Base-by-base conservation (phyloP, 92 coral and sea anemone genomes). In the Desmophyllum pertusum region DNA sequence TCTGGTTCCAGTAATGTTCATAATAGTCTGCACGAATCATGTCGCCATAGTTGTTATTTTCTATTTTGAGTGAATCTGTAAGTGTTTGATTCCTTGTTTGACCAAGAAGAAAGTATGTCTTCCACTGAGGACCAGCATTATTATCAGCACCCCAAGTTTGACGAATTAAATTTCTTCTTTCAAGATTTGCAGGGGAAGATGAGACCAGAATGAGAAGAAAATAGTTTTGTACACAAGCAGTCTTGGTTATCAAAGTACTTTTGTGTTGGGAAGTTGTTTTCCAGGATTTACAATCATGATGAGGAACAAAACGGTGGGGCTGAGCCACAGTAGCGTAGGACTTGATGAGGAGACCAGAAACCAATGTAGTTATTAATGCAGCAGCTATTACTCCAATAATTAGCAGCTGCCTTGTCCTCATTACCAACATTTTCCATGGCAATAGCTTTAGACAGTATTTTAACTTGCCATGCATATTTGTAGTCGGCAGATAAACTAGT, bases 191-290 rank as follows among this genome's bases (percentile, higher is more conserved):
- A 13, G 81, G 81, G 10, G 81, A 48, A 41, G 68, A 37, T 35
- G 81, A 77, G 4, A 77, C 81, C 30, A 77, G 48, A 40, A 77
- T 27, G 5, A 77, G 67, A 61, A 77, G 81, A 14, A 36, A 55
- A 38, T 55, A 77, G 36, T 57, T 8, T 10, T 38, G 67, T 59
- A 11, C 18, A 29, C 81, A 77, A 7, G 48, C 19, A n/a, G 17
- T 77, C 68, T 25, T 55, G 23, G 81, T 77, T 21, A 53, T 37
- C 40, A 77, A 57, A 29, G 78, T 74, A 18, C 40, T 74, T 31
- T 50, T 74, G 25, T 74, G 78, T 6, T 50, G 59, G 1, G 64
- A 40, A 48, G 42, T 46, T 19, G 39, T 9, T 74, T 74, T 74
- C 78, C 78, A 74, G 50, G 62, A 46, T 74, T 31, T 74, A 18